Evolutionary conservation across 2,113 vertebrate species (phyloP), one percentile per base, ranked within the genome.

Genomic region (Furnarius figulus): DNA sequence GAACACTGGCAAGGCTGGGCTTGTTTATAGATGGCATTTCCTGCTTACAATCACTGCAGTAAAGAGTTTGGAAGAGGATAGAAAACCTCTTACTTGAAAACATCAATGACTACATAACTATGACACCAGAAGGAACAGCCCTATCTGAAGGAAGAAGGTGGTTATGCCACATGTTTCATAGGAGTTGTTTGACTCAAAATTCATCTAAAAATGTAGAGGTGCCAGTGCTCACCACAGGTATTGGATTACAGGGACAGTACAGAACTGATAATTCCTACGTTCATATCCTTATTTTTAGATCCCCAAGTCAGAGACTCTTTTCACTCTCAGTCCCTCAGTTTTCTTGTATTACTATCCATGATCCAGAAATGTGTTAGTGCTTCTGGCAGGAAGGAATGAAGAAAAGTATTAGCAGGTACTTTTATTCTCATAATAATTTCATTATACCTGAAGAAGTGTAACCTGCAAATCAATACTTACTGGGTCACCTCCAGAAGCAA

Each of bases 401-500:
- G 78, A 56, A 74, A 67, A 79, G 56, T 42, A 73, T 62, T 68
- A 89, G 52, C 84, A 90, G 71, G 67, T 89, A 93, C 46, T 83
- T 83, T 30, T 25, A 37, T 31, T 93, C 80, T 83, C 50, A 81
- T 75, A 85, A 74, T 83, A 79, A 67, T 52, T 92, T 94, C 62
- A 89, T 93, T 90, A 87, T 42, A 87, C 22, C 73, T 87, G 87
- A 12, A 6, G 58, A 96, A 97, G 73, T 23, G 33, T 79, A 13
- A 78, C 68, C 93, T 53, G 76, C 24, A 50, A 91, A 92, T 89
- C 84, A 44, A 79, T 98, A 99, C 99, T 95, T 98, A 99, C 99
- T 78, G 98, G 98, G 96, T 99, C 99, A 93, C 99, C 99, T 98
- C 99, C 99, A 63, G 99, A 99, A 85, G 99, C 99, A 97, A 99